Percentiles rank a stretch among this genome's conserved stretches.
phyloP scores from a whole-genome alignment of 2,113 vertebrate genomes.

The Perca schrenkii region DNA sequence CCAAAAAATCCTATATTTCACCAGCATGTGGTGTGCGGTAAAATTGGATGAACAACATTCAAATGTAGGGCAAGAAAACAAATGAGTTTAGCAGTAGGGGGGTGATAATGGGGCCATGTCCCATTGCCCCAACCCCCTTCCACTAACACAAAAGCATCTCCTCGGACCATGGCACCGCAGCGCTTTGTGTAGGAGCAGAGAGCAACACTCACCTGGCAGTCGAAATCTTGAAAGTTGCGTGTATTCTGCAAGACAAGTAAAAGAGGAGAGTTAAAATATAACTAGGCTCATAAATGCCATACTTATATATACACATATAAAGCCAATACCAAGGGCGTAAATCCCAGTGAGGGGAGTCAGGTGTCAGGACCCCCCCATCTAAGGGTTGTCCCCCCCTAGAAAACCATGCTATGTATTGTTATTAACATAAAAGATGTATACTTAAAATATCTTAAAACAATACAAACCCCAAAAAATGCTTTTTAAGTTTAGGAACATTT shows the following conservation, averaged over 20 bases:
- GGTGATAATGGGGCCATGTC: slow-evolving; percentile 5
- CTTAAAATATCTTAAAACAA: too few species aligned
- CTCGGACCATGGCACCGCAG: neutral
- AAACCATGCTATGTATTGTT: too few species aligned
- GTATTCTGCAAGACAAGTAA: slow-evolving; percentile 86
- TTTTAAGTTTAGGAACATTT: too few species aligned
- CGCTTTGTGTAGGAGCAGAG: neutral
- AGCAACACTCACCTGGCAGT: slow-evolving; percentile 91
- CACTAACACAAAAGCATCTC: neutral
- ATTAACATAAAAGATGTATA: too few species aligned
- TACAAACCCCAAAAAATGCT: too few species aligned
- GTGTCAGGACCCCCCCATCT: too few species aligned
- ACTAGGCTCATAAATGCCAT: neutral
- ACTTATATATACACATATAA: neutral
- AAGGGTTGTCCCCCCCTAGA: too few species aligned
- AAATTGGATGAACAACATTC: neutral
- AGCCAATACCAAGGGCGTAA: neutral
- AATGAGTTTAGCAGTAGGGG: neutral
- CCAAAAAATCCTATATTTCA: neutral
- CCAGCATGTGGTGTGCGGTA: neutral
- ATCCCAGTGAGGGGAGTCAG: too few species aligned
- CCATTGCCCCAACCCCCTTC: neutral
- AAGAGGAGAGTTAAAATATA: slow-evolving; percentile 12
- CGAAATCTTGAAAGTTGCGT: slow-evolving; percentile 96
- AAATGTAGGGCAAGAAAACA: slow-evolving; percentile 29